Percentiles rank a stretch among this genome's conserved stretches.
Evolutionary conservation across 1,140 invertebrate species (phyloP).

Genomic region (Cydia fagiglandana): DNA sequence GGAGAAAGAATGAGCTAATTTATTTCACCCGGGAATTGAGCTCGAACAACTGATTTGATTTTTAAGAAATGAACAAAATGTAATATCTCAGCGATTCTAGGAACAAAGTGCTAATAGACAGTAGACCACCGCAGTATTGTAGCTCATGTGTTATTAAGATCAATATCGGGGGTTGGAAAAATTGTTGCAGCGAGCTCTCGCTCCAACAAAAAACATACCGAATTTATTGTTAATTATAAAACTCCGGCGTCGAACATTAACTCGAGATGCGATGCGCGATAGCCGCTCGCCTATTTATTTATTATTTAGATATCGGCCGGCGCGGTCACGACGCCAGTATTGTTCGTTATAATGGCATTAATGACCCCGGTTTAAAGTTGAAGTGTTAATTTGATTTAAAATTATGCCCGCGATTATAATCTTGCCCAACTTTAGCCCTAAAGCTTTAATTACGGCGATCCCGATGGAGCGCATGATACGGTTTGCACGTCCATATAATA

Average conservation of each 20-base stretch:
- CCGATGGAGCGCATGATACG: slow-evolving; percentile 56
- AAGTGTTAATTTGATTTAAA: slow-evolving; percentile 80
- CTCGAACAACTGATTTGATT: slow-evolving; percentile 7
- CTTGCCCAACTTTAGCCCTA: slow-evolving; percentile 73
- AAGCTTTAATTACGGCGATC: slow-evolving; percentile 71
- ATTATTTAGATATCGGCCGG: slow-evolving; percentile 78
- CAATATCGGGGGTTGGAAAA: slow-evolving; percentile 60
- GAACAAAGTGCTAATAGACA: slow-evolving; percentile 45
- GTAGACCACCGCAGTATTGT: slow-evolving; percentile 53
- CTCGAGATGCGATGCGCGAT: slow-evolving; percentile 70
- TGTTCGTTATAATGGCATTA: slow-evolving; percentile 76
- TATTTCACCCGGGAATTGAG: slow-evolving; percentile 49
- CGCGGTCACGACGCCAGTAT: slow-evolving; percentile 77
- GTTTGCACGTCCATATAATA: slow-evolving; percentile 45
- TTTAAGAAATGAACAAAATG: background rate
- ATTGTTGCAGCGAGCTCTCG: slow-evolving; percentile 57
- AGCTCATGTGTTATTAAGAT: slow-evolving; percentile 62
- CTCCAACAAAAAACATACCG: slow-evolving; percentile 71
- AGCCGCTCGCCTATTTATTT: slow-evolving; percentile 74
- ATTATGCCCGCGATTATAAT: slow-evolving; percentile 74
- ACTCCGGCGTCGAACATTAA: slow-evolving; percentile 73
- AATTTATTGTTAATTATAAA: slow-evolving; percentile 80
- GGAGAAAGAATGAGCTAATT: slow-evolving; percentile 64
- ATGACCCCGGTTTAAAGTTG: slow-evolving; percentile 78
- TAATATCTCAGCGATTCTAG: background rate